Evolutionary conservation across 1,140 invertebrate species (phyloP), one percentile per base, ranked within the genome.

Genomic region (Diploscapter pachys): DNA sequence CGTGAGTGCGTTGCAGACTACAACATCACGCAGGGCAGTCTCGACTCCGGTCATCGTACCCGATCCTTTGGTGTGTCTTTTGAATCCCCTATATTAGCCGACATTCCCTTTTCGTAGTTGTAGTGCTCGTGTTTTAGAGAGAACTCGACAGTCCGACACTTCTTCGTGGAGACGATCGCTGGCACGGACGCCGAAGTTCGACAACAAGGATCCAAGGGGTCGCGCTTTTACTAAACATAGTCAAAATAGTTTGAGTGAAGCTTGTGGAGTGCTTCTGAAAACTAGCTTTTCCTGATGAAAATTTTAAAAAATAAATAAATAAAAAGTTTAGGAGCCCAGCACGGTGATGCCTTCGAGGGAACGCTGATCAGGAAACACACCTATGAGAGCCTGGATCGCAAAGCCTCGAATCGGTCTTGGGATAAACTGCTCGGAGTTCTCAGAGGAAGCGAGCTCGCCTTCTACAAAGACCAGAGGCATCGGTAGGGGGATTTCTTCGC

Each of bases 371-470:
- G 96, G 81, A 99, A 99, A 88, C 96, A 98, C 87, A 96, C 96
- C 87, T 98, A 95, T 94, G 96, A 99, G 86, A 93, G 91, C 9
- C 92, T 93, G 13, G 94, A 93, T 56, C 95, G 95, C 87, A 95
- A 94, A 87, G 94, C 66, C 11, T 64, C 70, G 77, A 85, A 56
- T 83, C 93, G 95, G 87, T 95, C 94, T 53, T 98, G 95, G 95
- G 93, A 96, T 82, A 95, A 96, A 86, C 88, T 98, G 64, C 98
- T 92, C 87, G 90, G 92, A 83, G 93, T 96, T 72, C 89, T 96
- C 6, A 90, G 91, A 83, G 85, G 84, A 63, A 91, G 91, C 73
- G 90, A 90, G 83, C 88, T 96, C 82, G 89, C 90, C 75, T 95
- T 94, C 88, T 98, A 95, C 89, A 98, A 98, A 88, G 96, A 99